Conservation (phyloP, 2,113 vertebrate genomes). For the Percopsis transmontana region DNA sequence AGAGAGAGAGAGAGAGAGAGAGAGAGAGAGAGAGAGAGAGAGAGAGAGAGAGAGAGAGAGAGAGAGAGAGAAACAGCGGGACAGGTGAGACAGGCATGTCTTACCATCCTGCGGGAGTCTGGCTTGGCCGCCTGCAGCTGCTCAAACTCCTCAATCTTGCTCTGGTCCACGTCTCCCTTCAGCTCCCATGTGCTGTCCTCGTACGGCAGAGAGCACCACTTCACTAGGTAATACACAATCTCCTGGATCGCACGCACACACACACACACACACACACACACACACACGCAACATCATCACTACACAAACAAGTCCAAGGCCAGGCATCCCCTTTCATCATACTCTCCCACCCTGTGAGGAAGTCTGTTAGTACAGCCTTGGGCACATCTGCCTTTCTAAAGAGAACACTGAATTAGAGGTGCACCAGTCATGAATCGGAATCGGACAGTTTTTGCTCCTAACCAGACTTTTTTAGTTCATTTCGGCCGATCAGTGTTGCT, state of each 20-base stretch:
- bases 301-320: conserved; percentile 55
- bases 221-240: conserved; percentile 98
- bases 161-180: conserved; percentile 96
- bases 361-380: conserved; percentile 66
- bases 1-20: too few species aligned
- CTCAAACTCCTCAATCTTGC: conserved; percentile 98
- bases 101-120: conserved; percentile 89
- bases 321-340: conserved; percentile 52
- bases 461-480: too few species aligned
- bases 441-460: too few species aligned
- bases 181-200: conserved; percentile 99
- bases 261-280: conserved; percentile 4
- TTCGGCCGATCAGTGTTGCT: too few species aligned
- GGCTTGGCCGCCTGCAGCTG: conserved; percentile 90
- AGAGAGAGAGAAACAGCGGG: not conserved
- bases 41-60: not conserved
- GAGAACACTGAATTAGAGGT: conserved; percentile 28
- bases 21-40: not conserved
- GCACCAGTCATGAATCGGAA: too few species aligned
- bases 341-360: conserved; percentile 60
- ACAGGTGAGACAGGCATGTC: conserved; percentile 26
- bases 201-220: conserved; percentile 98
- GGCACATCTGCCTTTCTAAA: conserved; percentile 60
- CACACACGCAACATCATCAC: conserved; percentile 33
- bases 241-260: conserved; percentile 81